These are phyloP conservation scores for cat (Felis catus) DNA, from an alignment of 2,113 vertebrate genomes.

Conservation along the genomic window DNA sequence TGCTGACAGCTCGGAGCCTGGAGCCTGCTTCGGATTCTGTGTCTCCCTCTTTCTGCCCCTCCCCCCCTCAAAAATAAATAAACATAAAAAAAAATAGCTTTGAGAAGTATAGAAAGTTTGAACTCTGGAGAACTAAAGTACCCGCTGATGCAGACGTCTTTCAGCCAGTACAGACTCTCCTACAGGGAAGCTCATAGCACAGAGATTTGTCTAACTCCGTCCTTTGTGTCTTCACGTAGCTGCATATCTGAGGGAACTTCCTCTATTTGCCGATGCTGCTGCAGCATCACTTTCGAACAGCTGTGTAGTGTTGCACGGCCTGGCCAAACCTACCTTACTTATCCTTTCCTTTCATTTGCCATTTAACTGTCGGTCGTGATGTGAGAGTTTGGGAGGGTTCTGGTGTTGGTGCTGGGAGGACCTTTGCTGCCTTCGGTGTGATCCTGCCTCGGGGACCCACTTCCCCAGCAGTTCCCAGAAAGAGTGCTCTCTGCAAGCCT, in stretches of 20 bases:
- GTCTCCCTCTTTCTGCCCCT: too few species aligned
- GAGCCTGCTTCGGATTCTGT: too few species aligned
- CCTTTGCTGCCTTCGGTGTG: slow-evolving; percentile 55
- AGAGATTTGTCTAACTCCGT: background rate
- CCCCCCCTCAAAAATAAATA: too few species aligned
- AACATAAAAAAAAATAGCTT: background rate
- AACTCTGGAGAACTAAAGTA: background rate
- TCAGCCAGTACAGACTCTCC: background rate
- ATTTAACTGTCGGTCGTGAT: background rate
- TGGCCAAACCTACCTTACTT: background rate
- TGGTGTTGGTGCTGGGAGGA: background rate
- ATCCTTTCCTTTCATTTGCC: background rate
- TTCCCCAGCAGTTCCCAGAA: background rate
- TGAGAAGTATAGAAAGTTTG: background rate
- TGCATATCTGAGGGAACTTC: background rate
- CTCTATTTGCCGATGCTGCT: background rate
- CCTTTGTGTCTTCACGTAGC: background rate
- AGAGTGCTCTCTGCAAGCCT: background rate
- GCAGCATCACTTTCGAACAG: background rate
- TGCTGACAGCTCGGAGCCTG: too few species aligned
- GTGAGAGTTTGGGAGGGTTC: background rate
- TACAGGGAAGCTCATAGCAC: accelerated
- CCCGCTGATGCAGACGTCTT: accelerated
- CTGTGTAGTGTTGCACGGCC: background rate
- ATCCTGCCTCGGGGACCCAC: slow-evolving; percentile 52